These are phyloP conservation scores for Xestia sexstrigata DNA, from an alignment of 2,888 invertebrate genomes.

Conservation along the genomic window DNA sequence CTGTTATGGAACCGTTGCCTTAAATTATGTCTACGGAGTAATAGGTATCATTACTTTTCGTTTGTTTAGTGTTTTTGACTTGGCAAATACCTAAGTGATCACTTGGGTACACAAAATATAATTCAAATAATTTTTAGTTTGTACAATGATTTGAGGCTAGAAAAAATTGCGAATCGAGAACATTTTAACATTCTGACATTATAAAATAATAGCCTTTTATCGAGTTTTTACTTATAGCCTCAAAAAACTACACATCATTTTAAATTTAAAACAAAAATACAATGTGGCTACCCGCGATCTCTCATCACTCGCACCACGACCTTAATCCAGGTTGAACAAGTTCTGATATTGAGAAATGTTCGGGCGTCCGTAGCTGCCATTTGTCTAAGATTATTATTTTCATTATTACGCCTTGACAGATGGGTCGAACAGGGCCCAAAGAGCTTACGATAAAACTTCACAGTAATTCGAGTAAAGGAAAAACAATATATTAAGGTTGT, in stretches of 20 bases:
- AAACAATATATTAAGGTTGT: slow-evolving; percentile 25
- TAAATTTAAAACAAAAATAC: neutral
- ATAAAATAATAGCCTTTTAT: neutral
- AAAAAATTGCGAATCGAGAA: neutral
- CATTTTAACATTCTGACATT: neutral
- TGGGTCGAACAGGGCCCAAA: slow-evolving; percentile 29
- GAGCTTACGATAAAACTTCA: slow-evolving; percentile 47
- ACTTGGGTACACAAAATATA: neutral
- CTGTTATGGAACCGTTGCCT: neutral
- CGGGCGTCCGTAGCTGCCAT: slow-evolving; percentile 64
- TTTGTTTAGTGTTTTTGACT: neutral
- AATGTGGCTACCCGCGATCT: slow-evolving; percentile 13
- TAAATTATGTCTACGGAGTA: neutral
- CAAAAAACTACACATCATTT: neutral
- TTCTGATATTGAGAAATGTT: slow-evolving; percentile 72
- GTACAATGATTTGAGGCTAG: neutral
- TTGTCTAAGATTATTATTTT: slow-evolving; percentile 75
- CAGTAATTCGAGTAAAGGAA: slow-evolving; percentile 23
- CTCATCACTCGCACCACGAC: slow-evolving; percentile 29
- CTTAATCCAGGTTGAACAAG: slow-evolving; percentile 73
- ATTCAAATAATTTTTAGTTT: neutral
- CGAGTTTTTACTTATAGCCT: no score
- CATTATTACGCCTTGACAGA: slow-evolving; percentile 66
- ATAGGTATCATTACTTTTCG: neutral
- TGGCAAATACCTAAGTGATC: neutral